Evolutionary conservation across 2,888 invertebrate species (phyloP), one percentile per base, ranked within the genome.

Genomic region (Maniola hyperantus): DNA sequence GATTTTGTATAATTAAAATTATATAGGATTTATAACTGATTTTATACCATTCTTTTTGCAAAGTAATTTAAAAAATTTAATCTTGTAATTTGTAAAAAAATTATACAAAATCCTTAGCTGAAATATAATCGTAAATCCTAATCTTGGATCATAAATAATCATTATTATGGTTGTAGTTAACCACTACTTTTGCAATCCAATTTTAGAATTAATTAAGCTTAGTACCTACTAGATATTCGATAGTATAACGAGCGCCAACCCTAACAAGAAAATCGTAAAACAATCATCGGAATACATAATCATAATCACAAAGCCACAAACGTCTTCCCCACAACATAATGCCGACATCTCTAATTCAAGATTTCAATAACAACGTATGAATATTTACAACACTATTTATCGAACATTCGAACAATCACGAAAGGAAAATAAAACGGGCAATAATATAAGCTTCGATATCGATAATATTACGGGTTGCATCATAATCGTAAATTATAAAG

Each of bases 401-500:
- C 83, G 81, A 82, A 83, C 81, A 83, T 83, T 83, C 83, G 81
- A 82, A 83, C 81, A 83, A 84, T 80, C 84, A 81, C 81, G 81
- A 80, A 84, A 77, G 78, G 81, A 78, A 78, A 82, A 82, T 88
- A 84, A 87, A 86, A 86, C 76, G 79, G 79, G 76, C 53, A 79
- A 82, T 82, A 85, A 85, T 83, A 83, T 83, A 79, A 81, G 78
- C 77, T 53, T 39, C 79, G 80, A 82, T 83, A 57, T 42, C 57
- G 57, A 57, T 57, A 57, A 57, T 57, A 84, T 84, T 83, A 78
- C 83, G 81, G 79, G 79, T 82, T 82, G 77, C 64, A 76, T 76
- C 77, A 82, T 84, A 82, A 84, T 79, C 85, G 83, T 89, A 89
- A 88, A 88, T 87, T 83, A 79, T 77, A 66, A 72, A 74, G 80